These are phyloP conservation scores for Tiaroga cobitis DNA, from an alignment of 2,797 vertebrate genomes.

Conservation along the genomic window DNA sequence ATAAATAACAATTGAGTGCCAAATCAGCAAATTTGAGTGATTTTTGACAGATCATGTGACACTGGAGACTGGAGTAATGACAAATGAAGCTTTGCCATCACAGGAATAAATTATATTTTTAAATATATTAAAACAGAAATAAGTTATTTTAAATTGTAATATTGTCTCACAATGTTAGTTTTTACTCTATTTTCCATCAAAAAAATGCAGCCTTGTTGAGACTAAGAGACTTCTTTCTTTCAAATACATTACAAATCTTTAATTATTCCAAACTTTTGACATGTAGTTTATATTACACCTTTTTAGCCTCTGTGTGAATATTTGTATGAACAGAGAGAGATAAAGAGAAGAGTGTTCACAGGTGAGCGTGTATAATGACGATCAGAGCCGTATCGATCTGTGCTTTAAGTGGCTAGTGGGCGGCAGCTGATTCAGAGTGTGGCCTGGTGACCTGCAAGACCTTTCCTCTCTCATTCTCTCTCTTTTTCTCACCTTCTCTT, in stretches of 20 bases:
- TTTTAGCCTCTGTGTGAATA: background rate
- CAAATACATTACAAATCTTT: background rate
- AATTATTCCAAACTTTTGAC: background rate
- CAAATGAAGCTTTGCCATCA: background rate
- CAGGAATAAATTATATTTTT: background rate
- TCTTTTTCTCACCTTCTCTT: background rate
- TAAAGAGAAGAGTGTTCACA: slow-evolving; percentile 2
- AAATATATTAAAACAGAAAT: background rate
- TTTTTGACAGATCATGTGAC: background rate
- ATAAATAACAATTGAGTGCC: background rate
- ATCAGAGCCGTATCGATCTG: slow-evolving; percentile 48
- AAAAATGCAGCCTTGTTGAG: background rate
- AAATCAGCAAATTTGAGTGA: background rate
- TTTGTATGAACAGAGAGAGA: background rate
- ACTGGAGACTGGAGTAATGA: background rate
- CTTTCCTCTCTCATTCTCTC: background rate
- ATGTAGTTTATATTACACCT: background rate
- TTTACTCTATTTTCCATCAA: slow-evolving; percentile 1
- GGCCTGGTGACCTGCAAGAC: slow-evolving; percentile 24
- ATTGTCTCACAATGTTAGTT: background rate
- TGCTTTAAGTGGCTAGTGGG: slow-evolving; percentile 41
- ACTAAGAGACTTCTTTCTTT: background rate
- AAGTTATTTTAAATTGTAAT: background rate
- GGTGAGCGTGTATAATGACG: slow-evolving; percentile 27
- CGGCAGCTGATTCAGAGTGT: slow-evolving; percentile 45